Percentiles rank a stretch among this genome's conserved stretches.
These are phyloP conservation scores for Chiridota heheva DNA, from an alignment of 35 echinoderm and acorn worm genomes.

Conservation along the genomic window DNA sequence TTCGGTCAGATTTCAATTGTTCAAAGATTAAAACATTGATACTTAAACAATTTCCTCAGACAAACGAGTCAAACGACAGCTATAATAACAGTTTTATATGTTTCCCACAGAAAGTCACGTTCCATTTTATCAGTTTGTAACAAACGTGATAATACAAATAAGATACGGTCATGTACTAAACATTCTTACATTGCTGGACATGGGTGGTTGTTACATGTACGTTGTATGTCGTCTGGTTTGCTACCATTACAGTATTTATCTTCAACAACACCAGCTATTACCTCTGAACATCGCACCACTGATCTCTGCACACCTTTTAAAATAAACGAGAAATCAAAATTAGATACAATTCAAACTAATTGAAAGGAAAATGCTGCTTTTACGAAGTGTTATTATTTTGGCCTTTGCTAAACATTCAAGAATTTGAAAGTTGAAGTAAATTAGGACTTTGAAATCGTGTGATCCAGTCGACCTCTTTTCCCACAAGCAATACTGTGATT, in stretches of 20 bases:
- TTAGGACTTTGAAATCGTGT: too few species aligned
- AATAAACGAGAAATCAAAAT: background rate
- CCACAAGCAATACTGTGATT: too few species aligned
- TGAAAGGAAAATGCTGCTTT: background rate
- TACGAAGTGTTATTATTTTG: background rate
- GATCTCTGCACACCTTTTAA: conserved; percentile 38
- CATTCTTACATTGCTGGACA: conserved; percentile 87
- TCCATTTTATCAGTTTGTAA: background rate
- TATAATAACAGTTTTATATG: too few species aligned
- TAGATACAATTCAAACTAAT: background rate
- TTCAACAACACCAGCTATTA: conserved; percentile 77
- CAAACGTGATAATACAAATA: background rate
- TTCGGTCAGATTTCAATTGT: too few species aligned
- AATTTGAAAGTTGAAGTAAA: background rate
- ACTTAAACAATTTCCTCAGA: too few species aligned
- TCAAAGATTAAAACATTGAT: too few species aligned
- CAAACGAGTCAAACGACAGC: too few species aligned
- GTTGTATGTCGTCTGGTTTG: conserved; percentile 71
- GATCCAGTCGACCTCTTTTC: too few species aligned
- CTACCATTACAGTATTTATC: conserved; percentile 82
- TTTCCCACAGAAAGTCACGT: background rate
- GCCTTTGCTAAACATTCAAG: background rate
- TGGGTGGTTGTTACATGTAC: conserved; percentile 66
- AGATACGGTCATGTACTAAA: background rate
- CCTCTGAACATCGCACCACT: conserved; percentile 47